Percentiles rank a stretch among this genome's conserved stretches.
These are phyloP conservation scores for Oreortyx pictus DNA, from an alignment of 2,797 vertebrate genomes.

Conservation along the genomic window DNA sequence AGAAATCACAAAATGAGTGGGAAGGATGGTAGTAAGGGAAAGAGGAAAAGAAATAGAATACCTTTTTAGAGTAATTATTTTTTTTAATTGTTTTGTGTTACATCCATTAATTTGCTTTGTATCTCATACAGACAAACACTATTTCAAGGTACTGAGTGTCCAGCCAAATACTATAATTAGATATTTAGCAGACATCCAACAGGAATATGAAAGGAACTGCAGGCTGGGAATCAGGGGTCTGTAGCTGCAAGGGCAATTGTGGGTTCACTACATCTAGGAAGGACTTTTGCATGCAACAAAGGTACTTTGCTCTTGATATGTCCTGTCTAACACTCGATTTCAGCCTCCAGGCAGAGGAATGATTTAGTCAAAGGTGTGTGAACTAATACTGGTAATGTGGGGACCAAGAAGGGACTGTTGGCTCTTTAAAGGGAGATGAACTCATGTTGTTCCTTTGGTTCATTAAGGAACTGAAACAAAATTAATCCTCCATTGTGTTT, in stretches of 20 bases:
- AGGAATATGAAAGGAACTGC: background rate
- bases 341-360: background rate
- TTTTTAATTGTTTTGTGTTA: constrained; percentile 41
- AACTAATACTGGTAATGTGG: background rate
- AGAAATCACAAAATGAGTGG: constrained; percentile 24
- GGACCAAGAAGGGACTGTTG: background rate
- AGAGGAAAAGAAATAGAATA: constrained; percentile 24
- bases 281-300: background rate
- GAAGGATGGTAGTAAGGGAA: background rate
- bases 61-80: constrained; percentile 21
- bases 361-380: background rate
- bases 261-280: background rate
- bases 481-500: background rate
- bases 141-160: constrained; percentile 7
- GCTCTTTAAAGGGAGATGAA: background rate
- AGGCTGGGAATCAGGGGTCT: background rate
- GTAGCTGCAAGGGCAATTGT: accelerated
- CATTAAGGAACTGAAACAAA: background rate
- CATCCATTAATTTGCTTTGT: constrained; percentile 29
- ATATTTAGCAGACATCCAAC: background rate
- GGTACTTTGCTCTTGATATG: background rate
- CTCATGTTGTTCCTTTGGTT: background rate
- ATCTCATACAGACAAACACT: background rate
- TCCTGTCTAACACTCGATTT: background rate
- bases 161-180: background rate